Evolutionary conservation across 2,888 invertebrate species (phyloP).

Genomic region (Protonemura montana): DNA sequence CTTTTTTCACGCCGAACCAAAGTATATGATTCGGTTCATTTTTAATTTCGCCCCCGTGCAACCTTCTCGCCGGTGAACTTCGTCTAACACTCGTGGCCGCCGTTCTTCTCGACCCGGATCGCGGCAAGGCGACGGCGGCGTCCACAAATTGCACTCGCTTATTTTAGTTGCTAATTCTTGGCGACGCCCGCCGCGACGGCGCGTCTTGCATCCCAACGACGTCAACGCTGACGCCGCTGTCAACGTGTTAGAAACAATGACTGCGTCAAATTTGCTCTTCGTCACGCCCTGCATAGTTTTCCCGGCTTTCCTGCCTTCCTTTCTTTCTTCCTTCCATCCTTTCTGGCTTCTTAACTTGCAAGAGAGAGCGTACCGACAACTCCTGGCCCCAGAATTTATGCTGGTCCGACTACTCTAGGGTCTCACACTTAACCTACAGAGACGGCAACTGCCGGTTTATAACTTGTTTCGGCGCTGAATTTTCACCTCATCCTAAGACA

Average conservation of each 20-base stretch:
- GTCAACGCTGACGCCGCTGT: not conserved
- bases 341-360: not conserved
- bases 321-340: not conserved
- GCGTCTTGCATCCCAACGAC: slow-evolving; percentile 18
- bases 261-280: not conserved
- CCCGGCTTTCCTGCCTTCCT: not conserved
- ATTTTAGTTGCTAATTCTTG: slow-evolving; percentile 25
- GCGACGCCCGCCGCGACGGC: slow-evolving; percentile 1
- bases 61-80: no score
- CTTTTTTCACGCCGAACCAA: not conserved
- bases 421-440: no score
- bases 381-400: no score
- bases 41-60: not conserved
- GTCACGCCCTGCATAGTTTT: not conserved
- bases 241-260: not conserved
- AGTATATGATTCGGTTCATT: not conserved
- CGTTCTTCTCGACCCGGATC: not conserved
- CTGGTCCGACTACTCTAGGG: no score
- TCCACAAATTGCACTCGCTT: not conserved
- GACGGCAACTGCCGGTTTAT: no score
- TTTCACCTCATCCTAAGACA: no score
- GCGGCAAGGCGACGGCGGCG: not conserved
- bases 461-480: no score
- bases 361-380: no score
- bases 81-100: not conserved